Evolutionary conservation across 2,797 vertebrate species (phyloP).

Genomic region (Halcyon chelicuti): DNA sequence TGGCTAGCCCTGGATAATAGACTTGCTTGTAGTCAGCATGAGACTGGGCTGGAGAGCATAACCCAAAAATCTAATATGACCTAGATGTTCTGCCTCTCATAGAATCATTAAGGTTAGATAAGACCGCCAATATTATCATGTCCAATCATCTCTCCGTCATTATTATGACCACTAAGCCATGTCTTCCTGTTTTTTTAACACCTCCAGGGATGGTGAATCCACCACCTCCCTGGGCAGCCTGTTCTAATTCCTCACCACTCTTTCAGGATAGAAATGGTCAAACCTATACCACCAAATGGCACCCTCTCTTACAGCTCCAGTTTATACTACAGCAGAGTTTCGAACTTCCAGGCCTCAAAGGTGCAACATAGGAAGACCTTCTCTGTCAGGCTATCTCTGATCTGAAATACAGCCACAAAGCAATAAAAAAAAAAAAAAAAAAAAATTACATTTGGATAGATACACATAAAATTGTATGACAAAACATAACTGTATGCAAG

Average conservation of each 20-base stretch:
- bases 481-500: neutral
- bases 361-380: neutral
- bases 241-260: too few relatives aligned
- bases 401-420: neutral
- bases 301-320: neutral
- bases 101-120: too few relatives aligned
- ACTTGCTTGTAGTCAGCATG: rapidly evolving
- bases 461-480: neutral
- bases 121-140: too few relatives aligned
- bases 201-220: too few relatives aligned
- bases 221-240: too few relatives aligned
- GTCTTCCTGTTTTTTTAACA: too few relatives aligned
- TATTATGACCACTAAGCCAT: too few relatives aligned
- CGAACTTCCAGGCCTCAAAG: neutral
- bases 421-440: neutral
- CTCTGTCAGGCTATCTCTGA: neutral
- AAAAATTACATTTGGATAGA: neutral
- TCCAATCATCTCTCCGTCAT: too few relatives aligned
- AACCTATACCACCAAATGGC: neutral
- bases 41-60: neutral
- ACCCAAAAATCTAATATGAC: neutral
- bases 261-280: neutral
- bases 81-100: neutral
- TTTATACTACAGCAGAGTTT: neutral
- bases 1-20: neutral